Evolutionary conservation across 2,113 vertebrate genomes (phyloP).

Genomic region (Percopsis transmontana): DNA sequence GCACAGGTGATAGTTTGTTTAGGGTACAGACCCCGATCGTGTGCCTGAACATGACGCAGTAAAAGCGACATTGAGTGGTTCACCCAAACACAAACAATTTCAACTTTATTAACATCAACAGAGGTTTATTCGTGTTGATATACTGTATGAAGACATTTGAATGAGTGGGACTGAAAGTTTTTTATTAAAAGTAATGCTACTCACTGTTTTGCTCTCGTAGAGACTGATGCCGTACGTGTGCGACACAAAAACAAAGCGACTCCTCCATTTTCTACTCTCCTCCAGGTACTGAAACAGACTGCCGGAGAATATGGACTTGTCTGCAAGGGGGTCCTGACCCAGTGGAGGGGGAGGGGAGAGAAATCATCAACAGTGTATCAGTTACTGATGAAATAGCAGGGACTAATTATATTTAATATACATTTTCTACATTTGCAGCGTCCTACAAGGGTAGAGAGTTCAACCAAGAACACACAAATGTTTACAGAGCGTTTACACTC

Average conservation of each 20-base stretch:
- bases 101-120: background rate
- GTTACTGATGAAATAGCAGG: background rate
- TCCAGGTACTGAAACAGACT: conserved; percentile 92
- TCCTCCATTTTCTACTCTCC: conserved; percentile 93
- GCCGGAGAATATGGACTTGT: conserved; percentile 90
- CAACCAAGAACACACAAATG: conserved; percentile 15
- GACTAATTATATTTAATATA: background rate
- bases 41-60: conserved; percentile 73
- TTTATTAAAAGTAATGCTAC: conserved; percentile 16
- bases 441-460: background rate
- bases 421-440: too few relatives aligned
- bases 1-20: conserved; percentile 87
- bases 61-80: too few relatives aligned
- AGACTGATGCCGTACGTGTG: conserved; percentile 86
- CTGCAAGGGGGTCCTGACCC: conserved; percentile 84
- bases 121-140: background rate
- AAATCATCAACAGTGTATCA: background rate
- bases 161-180: background rate
- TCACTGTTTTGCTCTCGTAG: conserved; percentile 88
- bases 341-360: background rate
- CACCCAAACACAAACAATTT: background rate
- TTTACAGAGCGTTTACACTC: conserved; percentile 40
- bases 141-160: background rate
- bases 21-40: conserved; percentile 82
- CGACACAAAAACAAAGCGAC: conserved; percentile 86